These are phyloP conservation scores for Tridacna crocea DNA, from an alignment of 2,888 invertebrate species.

Conservation along the genomic window DNA sequence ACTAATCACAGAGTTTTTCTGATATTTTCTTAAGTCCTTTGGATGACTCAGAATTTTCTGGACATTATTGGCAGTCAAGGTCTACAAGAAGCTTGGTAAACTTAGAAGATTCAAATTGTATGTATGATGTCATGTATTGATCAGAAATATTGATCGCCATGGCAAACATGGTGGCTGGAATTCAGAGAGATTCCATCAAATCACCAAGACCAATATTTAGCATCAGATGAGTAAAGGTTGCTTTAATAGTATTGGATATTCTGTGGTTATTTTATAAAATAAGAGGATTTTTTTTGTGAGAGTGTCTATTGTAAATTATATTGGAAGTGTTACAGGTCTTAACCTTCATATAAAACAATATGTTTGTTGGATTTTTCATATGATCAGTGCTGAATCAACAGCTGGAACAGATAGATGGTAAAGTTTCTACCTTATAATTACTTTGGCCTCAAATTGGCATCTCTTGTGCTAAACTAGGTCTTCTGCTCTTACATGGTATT, in stretches of 20 bases:
- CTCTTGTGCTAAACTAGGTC: no score
- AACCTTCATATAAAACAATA: no score
- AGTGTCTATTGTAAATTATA: no score
- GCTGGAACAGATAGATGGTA: no score
- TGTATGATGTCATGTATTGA: conserved; percentile 59
- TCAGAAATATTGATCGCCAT: conserved; percentile 44
- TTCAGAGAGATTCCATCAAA: conserved; percentile 47
- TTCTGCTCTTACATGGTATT: no score
- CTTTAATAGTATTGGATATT: conserved; percentile 7
- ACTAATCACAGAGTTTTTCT: conserved; percentile 14
- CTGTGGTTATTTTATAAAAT: not conserved
- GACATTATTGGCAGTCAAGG: not conserved
- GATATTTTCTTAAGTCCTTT: conserved; percentile 40
- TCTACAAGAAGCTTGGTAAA: conserved; percentile 46
- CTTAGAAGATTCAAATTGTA: conserved; percentile 51
- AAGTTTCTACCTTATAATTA: no score
- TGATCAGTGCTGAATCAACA: no score
- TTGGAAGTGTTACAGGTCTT: no score
- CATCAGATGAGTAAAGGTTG: conserved; percentile 21
- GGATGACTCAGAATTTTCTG: conserved; percentile 43
- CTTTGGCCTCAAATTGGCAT: no score
- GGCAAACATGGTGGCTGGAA: conserved; percentile 46
- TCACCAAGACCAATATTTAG: conserved; percentile 6
- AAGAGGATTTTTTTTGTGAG: no score
- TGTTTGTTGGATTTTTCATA: no score